Conservation (phyloP, 2,113 vertebrate genomes). For the Harpagus bidentatus region DNA sequence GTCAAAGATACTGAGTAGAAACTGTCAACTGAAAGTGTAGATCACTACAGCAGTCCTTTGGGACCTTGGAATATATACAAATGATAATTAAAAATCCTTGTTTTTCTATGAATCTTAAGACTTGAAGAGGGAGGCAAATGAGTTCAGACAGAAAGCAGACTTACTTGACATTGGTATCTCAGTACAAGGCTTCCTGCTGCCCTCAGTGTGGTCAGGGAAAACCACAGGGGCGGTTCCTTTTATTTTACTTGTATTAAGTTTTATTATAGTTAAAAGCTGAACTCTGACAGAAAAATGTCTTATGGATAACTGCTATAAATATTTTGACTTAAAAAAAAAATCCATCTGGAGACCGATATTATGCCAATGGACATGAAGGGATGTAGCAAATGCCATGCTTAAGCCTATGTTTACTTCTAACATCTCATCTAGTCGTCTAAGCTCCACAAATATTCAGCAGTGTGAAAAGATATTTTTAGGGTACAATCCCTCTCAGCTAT, state of each 20-base stretch:
- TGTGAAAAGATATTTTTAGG: background rate
- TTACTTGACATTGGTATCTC: background rate
- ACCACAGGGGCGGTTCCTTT: background rate
- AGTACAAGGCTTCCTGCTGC: background rate
- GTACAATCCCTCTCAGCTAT: background rate
- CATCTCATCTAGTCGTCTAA: background rate
- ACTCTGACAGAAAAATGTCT: background rate
- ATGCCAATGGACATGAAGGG: background rate
- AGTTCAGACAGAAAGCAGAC: background rate
- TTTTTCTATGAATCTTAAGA: background rate
- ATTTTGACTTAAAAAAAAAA: background rate
- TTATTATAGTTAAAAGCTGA: background rate
- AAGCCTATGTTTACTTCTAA: background rate
- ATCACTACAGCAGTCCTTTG: background rate
- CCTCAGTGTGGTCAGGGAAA: background rate
- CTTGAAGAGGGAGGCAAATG: background rate
- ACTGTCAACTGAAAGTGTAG: background rate
- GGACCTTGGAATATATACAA: background rate
- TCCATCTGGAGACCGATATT: background rate
- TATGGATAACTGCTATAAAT: background rate
- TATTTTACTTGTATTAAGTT: background rate
- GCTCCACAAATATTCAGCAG: background rate
- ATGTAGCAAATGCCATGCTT: background rate
- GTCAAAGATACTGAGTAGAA: background rate
- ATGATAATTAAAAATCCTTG: background rate